Conservation (phyloP, 2,113 vertebrate genomes). For the Tetrax tetrax region DNA sequence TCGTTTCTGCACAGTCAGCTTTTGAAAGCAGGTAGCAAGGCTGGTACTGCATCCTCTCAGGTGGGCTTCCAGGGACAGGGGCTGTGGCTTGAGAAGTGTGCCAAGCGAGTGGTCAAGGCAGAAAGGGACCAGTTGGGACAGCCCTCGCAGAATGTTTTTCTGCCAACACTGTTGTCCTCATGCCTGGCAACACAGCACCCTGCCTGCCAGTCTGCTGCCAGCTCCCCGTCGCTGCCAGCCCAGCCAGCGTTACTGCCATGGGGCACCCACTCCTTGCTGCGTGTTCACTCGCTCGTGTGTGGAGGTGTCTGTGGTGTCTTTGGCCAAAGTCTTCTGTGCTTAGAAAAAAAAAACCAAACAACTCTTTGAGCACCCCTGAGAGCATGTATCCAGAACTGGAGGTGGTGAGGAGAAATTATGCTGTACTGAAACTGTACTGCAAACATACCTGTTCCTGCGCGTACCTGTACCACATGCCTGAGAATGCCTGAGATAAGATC, state of each 20-base stretch:
- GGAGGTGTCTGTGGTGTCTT: neutral
- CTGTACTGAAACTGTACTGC: neutral
- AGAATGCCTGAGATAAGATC: neutral
- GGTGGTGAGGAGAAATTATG: neutral
- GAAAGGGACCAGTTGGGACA: neutral
- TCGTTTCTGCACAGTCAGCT: neutral
- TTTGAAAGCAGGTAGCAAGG: neutral
- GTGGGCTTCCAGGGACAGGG: neutral
- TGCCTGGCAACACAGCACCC: neutral
- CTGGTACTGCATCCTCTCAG: neutral
- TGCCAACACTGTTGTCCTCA: neutral
- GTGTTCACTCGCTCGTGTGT: neutral
- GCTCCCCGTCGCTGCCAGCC: neutral
- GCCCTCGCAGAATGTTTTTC: neutral
- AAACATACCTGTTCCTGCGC: neutral
- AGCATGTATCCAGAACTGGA: neutral
- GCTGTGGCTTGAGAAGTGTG: neutral
- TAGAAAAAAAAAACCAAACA: neutral
- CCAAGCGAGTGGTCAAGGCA: neutral
- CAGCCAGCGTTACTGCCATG: neutral
- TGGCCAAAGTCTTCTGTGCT: neutral
- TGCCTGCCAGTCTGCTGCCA: neutral
- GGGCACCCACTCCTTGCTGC: neutral
- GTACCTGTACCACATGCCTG: neutral
- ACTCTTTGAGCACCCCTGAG: neutral